Conservation (phyloP, 2,888 invertebrate genomes). For the Epinotia ramella region DNA sequence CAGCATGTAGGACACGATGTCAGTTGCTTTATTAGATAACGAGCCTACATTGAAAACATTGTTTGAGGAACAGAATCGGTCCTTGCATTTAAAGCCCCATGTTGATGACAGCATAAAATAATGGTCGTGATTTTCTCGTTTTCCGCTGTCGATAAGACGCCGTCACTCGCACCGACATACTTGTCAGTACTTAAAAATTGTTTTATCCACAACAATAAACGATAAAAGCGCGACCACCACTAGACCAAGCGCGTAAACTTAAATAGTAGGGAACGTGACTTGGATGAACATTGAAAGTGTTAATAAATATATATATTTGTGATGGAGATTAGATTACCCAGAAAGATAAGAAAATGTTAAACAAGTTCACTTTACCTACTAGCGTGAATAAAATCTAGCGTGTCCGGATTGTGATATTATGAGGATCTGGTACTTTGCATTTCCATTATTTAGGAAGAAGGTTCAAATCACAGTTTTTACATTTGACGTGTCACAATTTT, state of each 20-base stretch:
- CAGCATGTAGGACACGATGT: no score
- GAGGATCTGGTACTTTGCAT: constrained; percentile 4
- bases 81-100: no score
- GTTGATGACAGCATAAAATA: no score
- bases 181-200: background rate
- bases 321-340: background rate
- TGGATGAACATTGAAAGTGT: background rate
- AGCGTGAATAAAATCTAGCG: background rate
- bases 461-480: constrained; percentile 75
- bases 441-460: constrained; percentile 11
- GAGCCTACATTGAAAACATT: no score
- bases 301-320: background rate
- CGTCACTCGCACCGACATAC: background rate
- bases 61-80: no score
- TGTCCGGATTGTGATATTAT: background rate
- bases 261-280: background rate
- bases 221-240: background rate
- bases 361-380: background rate
- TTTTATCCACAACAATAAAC: background rate
- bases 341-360: background rate
- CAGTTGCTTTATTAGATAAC: no score
- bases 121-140: constrained; percentile 1
- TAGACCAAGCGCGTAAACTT: background rate
- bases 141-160: background rate
- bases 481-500: constrained; percentile 62